These are phyloP conservation scores for Panthera leo DNA, from an alignment of 2,113 vertebrate genomes.

Conservation along the genomic window DNA sequence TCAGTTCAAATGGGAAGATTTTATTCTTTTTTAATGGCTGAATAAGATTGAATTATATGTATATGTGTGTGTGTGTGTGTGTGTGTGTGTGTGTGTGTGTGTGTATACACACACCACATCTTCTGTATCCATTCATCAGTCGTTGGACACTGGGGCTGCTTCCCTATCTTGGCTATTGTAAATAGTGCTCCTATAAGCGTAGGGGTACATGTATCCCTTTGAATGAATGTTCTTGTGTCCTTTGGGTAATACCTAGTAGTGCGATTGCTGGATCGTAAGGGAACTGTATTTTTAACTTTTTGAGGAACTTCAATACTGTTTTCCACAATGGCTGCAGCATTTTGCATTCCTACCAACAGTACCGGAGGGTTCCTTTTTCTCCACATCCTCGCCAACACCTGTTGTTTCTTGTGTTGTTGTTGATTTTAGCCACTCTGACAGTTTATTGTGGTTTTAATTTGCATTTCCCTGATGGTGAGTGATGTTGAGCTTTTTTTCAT, in stretches of 20 bases:
- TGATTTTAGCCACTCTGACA: neutral
- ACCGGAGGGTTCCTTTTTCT: neutral
- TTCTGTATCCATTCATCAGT: neutral
- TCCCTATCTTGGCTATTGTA: neutral
- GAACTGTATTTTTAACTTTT: neutral
- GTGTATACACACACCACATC: no score
- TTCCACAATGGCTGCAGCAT: neutral
- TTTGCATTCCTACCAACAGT: neutral
- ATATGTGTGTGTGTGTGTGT: fast-evolving
- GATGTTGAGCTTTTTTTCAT: neutral
- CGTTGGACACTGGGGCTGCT: neutral
- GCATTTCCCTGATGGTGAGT: neutral
- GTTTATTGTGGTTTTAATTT: neutral
- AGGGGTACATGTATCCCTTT: neutral
- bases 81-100: no score
- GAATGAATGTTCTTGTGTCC: neutral
- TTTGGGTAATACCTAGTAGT: neutral
- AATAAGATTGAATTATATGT: neutral
- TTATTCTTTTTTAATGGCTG: neutral
- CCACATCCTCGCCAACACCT: neutral
- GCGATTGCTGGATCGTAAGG: neutral
- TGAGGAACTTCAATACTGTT: neutral
- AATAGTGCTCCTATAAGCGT: neutral
- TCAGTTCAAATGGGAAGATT: neutral
- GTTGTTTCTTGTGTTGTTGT: neutral